Percentiles rank a stretch among this genome's conserved stretches.
These are phyloP conservation scores for Acanthosepion esculentum DNA, from an alignment of 2,888 invertebrate genomes.

Conservation along the genomic window DNA sequence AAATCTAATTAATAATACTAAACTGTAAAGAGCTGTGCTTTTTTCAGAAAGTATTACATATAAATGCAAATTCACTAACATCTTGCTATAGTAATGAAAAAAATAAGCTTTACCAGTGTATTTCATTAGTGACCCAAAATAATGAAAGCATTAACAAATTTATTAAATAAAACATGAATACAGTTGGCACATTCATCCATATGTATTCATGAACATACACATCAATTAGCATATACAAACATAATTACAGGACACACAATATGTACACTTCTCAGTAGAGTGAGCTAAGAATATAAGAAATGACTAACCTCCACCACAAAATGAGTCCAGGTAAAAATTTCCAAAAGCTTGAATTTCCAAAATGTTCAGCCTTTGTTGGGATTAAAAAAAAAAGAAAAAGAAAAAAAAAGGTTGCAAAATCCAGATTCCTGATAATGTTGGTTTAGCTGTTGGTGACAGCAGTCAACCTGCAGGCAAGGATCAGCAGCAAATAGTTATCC, in stretches of 20 bases:
- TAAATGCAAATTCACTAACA: background rate
- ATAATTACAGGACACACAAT: background rate
- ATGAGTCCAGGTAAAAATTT: background rate
- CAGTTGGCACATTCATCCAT: background rate
- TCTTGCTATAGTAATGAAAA: no score
- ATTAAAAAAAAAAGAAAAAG: background rate
- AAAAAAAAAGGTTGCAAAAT: background rate
- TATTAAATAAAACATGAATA: background rate
- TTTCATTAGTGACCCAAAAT: background rate
- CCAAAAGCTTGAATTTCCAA: background rate
- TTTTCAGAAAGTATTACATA: background rate
- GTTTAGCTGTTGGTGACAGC: background rate
- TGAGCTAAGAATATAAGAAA: background rate
- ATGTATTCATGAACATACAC: background rate
- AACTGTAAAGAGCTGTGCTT: background rate
- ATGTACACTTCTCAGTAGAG: background rate
- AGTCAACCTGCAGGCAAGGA: background rate
- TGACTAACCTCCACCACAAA: background rate
- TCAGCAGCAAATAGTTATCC: background rate
- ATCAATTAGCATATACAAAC: background rate
- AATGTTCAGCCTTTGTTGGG: background rate
- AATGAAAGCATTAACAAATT: background rate
- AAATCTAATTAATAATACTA: no score
- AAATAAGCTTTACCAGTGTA: background rate
- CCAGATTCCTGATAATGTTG: background rate